A percentile compares a stretch with the other conserved stretches of the same genome.
Evolutionary conservation across 2,113 vertebrate species (phyloP).

Genomic region (Electrona antarctica): DNA sequence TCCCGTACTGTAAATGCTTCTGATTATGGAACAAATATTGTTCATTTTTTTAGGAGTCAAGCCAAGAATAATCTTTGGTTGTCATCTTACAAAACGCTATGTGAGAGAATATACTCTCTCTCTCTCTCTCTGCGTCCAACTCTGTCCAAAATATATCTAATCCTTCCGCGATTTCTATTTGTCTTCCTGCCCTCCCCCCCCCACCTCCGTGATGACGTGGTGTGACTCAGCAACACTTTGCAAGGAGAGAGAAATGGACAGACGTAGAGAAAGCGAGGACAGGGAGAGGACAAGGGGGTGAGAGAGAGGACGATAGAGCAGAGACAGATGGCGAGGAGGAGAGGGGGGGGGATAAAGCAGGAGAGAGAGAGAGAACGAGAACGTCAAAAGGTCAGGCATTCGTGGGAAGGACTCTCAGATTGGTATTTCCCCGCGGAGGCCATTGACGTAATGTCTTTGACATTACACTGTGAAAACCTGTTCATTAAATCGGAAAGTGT

Average conservation of each 20-base stretch:
- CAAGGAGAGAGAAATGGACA: constrained; percentile 19
- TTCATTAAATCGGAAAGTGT: no score
- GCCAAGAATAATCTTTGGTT: background rate
- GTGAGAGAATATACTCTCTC: background rate
- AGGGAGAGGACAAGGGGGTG: background rate
- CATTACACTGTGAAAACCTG: no score
- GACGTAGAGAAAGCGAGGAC: constrained; percentile 16
- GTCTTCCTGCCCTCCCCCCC: background rate
- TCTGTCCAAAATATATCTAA: background rate
- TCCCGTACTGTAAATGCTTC: no score
- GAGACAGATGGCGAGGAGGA: background rate
- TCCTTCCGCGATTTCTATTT: background rate
- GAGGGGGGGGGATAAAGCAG: no score
- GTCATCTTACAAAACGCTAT: constrained; percentile 18
- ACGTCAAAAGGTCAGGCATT: no score
- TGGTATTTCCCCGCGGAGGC: no score
- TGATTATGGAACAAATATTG: background rate
- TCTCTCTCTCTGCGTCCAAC: background rate
- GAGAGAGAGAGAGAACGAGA: no score
- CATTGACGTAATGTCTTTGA: no score
- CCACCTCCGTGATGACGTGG: background rate
- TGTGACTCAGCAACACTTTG: constrained; percentile 10
- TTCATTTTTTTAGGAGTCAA: background rate
- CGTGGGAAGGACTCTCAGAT: no score
- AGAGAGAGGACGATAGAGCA: background rate